Conservation (phyloP, 64 coral and sea anemone species). For the Acropora tenuis region DNA sequence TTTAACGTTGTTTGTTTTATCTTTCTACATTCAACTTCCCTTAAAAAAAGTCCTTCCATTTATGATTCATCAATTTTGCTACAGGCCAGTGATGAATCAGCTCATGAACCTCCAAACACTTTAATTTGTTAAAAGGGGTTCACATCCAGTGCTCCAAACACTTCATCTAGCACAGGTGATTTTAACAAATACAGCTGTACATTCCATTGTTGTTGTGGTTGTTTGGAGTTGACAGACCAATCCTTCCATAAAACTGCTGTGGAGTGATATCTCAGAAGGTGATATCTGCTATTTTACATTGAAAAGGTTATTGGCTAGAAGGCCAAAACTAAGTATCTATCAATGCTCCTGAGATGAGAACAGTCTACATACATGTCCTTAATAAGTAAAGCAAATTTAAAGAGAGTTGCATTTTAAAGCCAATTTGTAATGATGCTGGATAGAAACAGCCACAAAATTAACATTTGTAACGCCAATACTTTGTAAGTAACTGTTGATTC, state of each 20-base stretch:
- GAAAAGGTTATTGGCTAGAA: not conserved
- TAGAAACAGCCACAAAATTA: conserved; percentile 9
- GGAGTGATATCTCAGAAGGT: not conserved
- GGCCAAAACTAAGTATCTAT: not conserved
- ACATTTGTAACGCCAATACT: not conserved
- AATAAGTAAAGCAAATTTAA: not conserved
- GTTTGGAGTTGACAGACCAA: not conserved
- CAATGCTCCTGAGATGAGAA: conserved; percentile 6
- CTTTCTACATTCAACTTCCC: not conserved
- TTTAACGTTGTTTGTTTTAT: not conserved
- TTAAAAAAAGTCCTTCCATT: conserved; percentile 6
- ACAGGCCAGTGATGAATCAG: conserved; percentile 4
- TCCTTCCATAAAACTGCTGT: conserved; percentile 5
- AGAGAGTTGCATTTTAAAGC: conserved; percentile 9
- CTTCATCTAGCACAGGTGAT: conserved; percentile 13
- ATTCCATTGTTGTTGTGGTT: not conserved
- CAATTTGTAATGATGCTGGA: conserved; percentile 13
- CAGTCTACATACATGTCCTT: not conserved
- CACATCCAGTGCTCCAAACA: not conserved
- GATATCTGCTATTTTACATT: not conserved
- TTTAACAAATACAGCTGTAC: not conserved
- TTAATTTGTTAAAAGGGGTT: not conserved
- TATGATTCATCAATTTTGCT: not conserved
- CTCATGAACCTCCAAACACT: not conserved
- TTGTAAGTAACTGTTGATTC: conserved; percentile 2